Evolutionary conservation across 2,113 vertebrate genomes (phyloP), one percentile per base, ranked within the genome.

Genomic region (Antigone vipio): DNA sequence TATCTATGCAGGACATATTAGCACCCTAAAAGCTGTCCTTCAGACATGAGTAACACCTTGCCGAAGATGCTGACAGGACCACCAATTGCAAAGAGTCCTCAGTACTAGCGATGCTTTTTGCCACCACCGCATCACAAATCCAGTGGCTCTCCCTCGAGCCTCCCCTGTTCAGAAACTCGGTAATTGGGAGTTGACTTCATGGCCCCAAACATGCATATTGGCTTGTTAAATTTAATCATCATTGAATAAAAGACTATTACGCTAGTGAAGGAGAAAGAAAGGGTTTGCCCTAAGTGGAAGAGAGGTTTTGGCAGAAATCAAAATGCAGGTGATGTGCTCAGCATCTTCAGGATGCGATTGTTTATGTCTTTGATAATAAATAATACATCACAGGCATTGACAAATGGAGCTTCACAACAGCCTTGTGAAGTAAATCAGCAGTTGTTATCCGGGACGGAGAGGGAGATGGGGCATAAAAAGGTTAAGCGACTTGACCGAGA

Each of bases 351-450:
- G 74, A 89, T 72, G 91, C 3, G 2, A 85, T 71, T 96, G 95
- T 94, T 96, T 96, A 88, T 89, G 85, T 66, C 86, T 95, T 62
- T 85, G 91, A 76, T 74, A 77, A 97, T 95, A 97, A 97, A 97
- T 95, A 95, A 95, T 92, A 92, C 66, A 95, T 92, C 81, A 59
- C 38, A 73, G 26, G 81, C 88, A 47, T 23, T 95, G 92, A 95
- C 91, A 96, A 95, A 96, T 55, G 30, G 78, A 94, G 84, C 91
- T 87, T 91, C 94, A 93, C 62, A 71, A 79, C 84, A 85, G 73
- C 79, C 58, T 84, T 44, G 45, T 24, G 58, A 79, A 96, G 81
- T 93, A 97, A 96, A 95, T 95, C 96, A 97, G 89, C 55, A 58
- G 71, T 60, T 91, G 50, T 94, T 95, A 91, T 52, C 59, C 87